Evolutionary conservation across 1,140 invertebrate genomes (phyloP), one percentile per base, ranked within the genome.

Genomic region (Atta cephalotes): DNA sequence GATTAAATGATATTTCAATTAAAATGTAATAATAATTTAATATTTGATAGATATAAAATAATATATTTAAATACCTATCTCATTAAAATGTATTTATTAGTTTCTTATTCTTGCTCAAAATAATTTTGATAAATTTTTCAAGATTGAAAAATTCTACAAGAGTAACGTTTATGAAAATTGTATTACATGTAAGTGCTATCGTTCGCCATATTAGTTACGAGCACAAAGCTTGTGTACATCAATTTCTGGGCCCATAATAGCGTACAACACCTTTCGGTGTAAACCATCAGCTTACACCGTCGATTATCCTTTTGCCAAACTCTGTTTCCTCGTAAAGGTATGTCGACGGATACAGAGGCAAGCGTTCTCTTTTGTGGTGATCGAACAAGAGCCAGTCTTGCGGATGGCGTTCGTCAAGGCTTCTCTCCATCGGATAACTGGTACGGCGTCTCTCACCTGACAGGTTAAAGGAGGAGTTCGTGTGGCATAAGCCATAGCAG

Each of bases 401-500:
- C 28, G 77, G 82, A 86, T 87, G 77, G 76, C 63, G 45, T 66
- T 58, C 62, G 49, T 62, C 60, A 77, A 80, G 31, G 63, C 28
- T 49, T 25, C 78, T 81, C 28, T 56, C 60, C 66, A 56, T 56
- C 70, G 70, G 53, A 76, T 63, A 86, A 68, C 71, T 70, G 89
- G 68, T 49, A 51, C 70, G 39, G 58, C n/a, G 86, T 72, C 63
- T 88, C 81, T 77, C 72, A 87, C 77, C 86, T 86, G 88, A 87
- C 90, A 88, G 90, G 80, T 89, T 81, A 88, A 87, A 85, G 74
- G 87, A 82, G 87, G 78, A 85, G 72, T 51, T 28, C 72, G 78
- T 82, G 80, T 71, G 86, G 87, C 82, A 87, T 89, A 91, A 92
- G 87, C 87, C 86, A 86, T 82, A 88, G 88, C 90, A 90, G 86